Percentiles rank a stretch among this genome's conserved stretches.
phyloP scores from a whole-genome alignment of 1,140 invertebrate species.

The Pogonomyrmex barbatus region DNA sequence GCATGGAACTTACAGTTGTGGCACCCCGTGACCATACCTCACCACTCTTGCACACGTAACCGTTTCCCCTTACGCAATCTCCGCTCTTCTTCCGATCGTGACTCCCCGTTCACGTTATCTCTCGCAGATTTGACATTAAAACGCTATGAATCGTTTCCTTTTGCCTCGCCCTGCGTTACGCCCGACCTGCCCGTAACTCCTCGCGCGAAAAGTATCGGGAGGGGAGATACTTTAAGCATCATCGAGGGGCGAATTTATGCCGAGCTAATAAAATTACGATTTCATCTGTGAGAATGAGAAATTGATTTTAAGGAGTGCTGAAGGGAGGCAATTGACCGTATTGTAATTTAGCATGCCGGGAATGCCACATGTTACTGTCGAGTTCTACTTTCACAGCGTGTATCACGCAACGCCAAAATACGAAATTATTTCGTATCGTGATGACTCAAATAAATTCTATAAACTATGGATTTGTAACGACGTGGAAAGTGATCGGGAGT shows the following conservation, averaged over 20 bases:
- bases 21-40: slow-evolving; percentile 11
- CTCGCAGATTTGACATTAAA: slow-evolving; percentile 70
- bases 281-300: slow-evolving; percentile 63
- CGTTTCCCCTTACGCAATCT: slow-evolving; percentile 32
- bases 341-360: not conserved
- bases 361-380: slow-evolving; percentile 34
- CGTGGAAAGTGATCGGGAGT: slow-evolving; percentile 27
- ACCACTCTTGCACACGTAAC: slow-evolving; percentile 29
- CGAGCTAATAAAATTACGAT: slow-evolving; percentile 72
- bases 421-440: not conserved
- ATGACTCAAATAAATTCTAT: not conserved
- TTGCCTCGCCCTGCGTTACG: slow-evolving; percentile 48
- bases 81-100: slow-evolving; percentile 28
- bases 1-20: slow-evolving; percentile 77
- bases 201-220: slow-evolving; percentile 5
- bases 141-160: slow-evolving; percentile 72
- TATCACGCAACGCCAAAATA: not conserved
- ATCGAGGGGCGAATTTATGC: slow-evolving; percentile 66
- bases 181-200: slow-evolving; percentile 59
- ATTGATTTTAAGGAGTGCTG: slow-evolving; percentile 66
- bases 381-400: not conserved
- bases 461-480: not conserved
- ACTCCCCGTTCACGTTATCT: slow-evolving; percentile 65
- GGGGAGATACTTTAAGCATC: not conserved
- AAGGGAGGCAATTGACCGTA: slow-evolving; percentile 7